Evolutionary conservation across 1,140 invertebrate genomes (phyloP).

Genomic region (Oryctes rhinoceros): DNA sequence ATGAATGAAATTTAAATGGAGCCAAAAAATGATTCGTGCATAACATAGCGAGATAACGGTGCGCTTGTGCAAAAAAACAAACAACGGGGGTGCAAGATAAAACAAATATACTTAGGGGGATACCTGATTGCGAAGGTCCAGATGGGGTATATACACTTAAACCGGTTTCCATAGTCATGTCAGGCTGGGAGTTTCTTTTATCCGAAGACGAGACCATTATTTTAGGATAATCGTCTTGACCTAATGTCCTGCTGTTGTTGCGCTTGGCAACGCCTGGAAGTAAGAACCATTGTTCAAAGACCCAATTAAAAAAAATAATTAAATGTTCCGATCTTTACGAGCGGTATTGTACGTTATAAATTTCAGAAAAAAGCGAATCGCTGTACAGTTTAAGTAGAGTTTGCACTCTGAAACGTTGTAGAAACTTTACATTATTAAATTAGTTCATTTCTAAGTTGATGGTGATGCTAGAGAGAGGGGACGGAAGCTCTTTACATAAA

Average conservation of each 20-base stretch:
- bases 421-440: not conserved
- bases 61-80: constrained; percentile 19
- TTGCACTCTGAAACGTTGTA: not conserved
- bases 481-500: constrained; percentile 15
- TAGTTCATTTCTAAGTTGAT: not conserved
- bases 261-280: constrained; percentile 49
- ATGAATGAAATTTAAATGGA: constrained; percentile 51
- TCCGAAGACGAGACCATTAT: constrained; percentile 51
- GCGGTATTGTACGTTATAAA: not conserved
- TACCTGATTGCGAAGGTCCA: constrained; percentile 51
- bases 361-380: not conserved
- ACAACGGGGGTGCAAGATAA: constrained; percentile 2
- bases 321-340: not conserved
- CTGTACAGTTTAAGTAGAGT: no score
- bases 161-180: constrained; percentile 46
- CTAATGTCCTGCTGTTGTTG: constrained; percentile 46
- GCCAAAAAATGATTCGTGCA: constrained; percentile 46
- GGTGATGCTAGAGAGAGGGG: not conserved
- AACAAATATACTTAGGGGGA: not conserved
- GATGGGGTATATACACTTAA: constrained; percentile 47
- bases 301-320: not conserved
- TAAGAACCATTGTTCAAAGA: constrained; percentile 47
- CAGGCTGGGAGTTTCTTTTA: constrained; percentile 47
- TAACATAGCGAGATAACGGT: constrained; percentile 9
- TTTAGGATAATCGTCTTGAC: constrained; percentile 49